Base-by-base conservation (phyloP, 2,797 vertebrate genomes). In the Anas bernieri region DNA sequence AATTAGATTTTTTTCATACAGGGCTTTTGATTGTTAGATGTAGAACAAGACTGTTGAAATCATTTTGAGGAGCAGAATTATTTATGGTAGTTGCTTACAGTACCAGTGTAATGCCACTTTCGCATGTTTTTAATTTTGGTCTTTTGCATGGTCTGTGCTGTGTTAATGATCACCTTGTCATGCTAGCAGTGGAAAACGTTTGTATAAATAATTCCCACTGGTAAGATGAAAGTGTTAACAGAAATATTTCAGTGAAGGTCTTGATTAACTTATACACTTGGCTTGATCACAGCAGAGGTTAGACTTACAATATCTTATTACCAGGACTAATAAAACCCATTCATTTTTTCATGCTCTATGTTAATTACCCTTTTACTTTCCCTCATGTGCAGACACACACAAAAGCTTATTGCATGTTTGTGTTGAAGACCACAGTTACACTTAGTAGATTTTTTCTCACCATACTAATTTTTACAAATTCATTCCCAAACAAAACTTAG, bases 161-260 rank as follows among this genome's bases (percentile, higher is more conserved):
- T 46, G 93, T 95, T 94, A 86, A 90, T 90, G 95, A 97, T 72
- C 93, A 95, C 94, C 95, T 92, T 95, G 93, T 94, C 94, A 92
- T 93, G 56, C 45, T 56, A 91, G 88, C 95, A 85, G 74, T 66
- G 64, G 68, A 94, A 86, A 94, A 83, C 45, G 7, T 77, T 91
- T 96, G 94, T 91, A 89, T 93, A 91, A 97, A 96, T 94, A 96
- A 97, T 94, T 96, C 92, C 76, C 80, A 18, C 7, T 93, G 83
- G 91, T 83, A 93, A 96, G 89, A 94, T 85, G 86, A 91, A 94
- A 95, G 94, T 94, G 97, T 93, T 95, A 97, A 95, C 79, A 97
- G 94, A 95, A 94, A 80, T 64, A 78, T 92, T 92, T 92, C 18
- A 96, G 95, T 91, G 82, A 96, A 93, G 81, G 91, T 90, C 94